Conservation (phyloP, 2,113 vertebrate genomes). For the Anguilla rostrata region DNA sequence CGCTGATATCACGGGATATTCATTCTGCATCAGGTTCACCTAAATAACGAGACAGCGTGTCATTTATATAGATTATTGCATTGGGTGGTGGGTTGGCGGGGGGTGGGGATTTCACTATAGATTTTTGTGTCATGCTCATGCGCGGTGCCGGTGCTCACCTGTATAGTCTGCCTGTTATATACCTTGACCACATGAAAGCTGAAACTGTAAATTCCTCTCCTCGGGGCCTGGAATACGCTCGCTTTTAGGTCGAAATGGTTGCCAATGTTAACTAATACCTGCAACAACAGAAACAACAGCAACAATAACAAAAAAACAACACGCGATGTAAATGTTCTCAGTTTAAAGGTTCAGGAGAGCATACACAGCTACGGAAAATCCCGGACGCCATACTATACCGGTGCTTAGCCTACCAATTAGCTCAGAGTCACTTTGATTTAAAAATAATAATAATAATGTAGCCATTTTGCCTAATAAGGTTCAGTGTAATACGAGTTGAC, state of each 20-base stretch:
- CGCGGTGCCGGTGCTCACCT: constrained; percentile 65
- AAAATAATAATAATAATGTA: no score
- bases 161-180: constrained; percentile 89
- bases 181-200: constrained; percentile 91
- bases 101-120: background rate
- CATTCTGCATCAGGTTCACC: constrained; percentile 89
- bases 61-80: background rate
- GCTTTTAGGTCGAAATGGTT: constrained; percentile 85
- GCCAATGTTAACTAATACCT: constrained; percentile 87
- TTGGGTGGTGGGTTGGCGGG: background rate
- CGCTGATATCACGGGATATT: constrained; percentile 85
- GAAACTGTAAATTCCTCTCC: constrained; percentile 89
- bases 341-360: constrained; percentile 3
- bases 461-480: no score
- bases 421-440: no score
- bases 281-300: constrained; percentile 40
- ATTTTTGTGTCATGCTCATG: background rate
- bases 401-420: no score
- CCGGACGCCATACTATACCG: background rate
- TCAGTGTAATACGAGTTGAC: no score
- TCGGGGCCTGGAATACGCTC: constrained; percentile 84
- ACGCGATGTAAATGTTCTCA: background rate
- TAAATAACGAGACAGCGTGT: constrained; percentile 38
- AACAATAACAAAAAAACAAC: background rate
- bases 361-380: background rate